Conservation (phyloP, 2,113 vertebrate species). For the Semnornis frantzii region DNA sequence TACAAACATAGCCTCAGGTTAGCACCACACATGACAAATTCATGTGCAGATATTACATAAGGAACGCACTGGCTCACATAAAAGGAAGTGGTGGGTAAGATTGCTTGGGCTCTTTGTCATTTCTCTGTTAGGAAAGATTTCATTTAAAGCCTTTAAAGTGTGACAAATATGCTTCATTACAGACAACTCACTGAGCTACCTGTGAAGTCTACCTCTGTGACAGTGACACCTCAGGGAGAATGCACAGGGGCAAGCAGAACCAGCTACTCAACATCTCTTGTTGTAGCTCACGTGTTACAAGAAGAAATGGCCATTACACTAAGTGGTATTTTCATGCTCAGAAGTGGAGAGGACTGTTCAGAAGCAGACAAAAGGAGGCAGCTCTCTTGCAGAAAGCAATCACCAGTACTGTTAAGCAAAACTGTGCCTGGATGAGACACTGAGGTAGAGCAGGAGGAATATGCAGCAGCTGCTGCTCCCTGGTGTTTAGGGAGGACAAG, state of each 20-base stretch:
- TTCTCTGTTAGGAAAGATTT: neutral
- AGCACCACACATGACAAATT: constrained; percentile 16
- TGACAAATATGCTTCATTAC: neutral
- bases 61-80: neutral
- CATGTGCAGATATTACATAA: neutral
- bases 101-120: neutral
- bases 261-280: neutral
- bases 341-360: neutral
- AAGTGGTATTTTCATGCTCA: neutral
- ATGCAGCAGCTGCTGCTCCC: neutral
- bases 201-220: neutral
- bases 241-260: neutral
- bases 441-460: neutral
- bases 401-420: neutral
- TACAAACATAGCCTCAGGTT: constrained; percentile 8
- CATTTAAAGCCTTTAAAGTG: neutral
- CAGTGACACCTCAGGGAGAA: neutral
- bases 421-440: neutral
- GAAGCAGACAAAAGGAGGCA: neutral
- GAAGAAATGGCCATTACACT: neutral
- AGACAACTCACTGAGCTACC: neutral
- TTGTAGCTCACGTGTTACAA: neutral
- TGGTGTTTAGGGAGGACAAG: neutral
- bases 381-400: neutral
- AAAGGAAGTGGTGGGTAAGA: neutral